These are phyloP conservation scores for Microtus montanus DNA, from an alignment of 2,113 vertebrate genomes.

Conservation along the genomic window DNA sequence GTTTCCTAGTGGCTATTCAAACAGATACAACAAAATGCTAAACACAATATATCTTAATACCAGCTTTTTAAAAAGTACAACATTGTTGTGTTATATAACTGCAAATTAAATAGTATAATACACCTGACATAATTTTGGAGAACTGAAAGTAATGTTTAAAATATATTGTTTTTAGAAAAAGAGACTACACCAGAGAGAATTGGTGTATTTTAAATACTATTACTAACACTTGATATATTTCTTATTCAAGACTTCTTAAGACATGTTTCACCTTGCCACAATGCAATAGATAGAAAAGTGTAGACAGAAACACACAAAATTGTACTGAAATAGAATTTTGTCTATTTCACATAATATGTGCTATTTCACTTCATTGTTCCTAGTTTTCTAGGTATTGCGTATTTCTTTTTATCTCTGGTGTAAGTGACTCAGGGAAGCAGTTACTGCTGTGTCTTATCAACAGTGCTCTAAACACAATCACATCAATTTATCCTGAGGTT, in stretches of 20 bases:
- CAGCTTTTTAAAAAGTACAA: background rate
- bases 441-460: constrained; percentile 21
- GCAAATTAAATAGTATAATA: background rate
- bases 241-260: background rate
- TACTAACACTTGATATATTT: background rate
- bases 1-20: background rate
- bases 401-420: constrained; percentile 17
- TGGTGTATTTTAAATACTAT: background rate
- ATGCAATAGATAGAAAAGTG: background rate
- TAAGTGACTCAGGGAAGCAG: background rate
- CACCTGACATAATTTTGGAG: background rate
- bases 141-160: background rate
- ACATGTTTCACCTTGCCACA: background rate
- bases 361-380: constrained; percentile 27
- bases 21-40: background rate
- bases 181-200: background rate
- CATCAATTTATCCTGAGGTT: constrained; percentile 26
- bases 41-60: background rate
- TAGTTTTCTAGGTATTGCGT: background rate
- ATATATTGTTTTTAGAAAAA: background rate
- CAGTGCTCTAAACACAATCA: background rate
- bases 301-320: background rate
- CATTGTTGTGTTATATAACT: background rate
- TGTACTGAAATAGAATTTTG: background rate
- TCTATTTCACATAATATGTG: background rate